phyloP scores from a whole-genome alignment of 2,888 invertebrate genomes.

The Cloeon dipterum region DNA sequence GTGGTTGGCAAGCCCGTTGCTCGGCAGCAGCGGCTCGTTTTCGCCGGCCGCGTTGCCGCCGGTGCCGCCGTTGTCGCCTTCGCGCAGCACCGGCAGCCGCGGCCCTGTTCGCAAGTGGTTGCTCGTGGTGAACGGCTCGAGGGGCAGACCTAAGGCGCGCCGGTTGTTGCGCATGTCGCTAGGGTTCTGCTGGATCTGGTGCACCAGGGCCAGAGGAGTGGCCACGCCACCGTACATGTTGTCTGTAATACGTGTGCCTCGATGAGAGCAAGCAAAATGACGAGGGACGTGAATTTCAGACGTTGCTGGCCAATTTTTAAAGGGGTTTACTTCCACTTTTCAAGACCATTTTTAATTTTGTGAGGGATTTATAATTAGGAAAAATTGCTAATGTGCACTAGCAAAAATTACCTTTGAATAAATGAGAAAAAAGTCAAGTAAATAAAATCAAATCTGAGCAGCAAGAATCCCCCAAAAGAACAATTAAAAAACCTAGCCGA shows the following conservation, averaged over 20 bases:
- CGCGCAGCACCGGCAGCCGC: slow-evolving; percentile 4
- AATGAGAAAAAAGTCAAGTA: too few species aligned
- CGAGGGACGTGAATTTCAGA: neutral
- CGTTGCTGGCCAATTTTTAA: too few species aligned
- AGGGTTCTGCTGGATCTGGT: slow-evolving; percentile 25
- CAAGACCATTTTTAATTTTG: too few species aligned
- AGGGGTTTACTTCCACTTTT: too few species aligned
- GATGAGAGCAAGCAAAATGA: neutral
- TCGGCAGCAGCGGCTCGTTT: slow-evolving; percentile 31
- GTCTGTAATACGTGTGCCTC: slow-evolving; percentile 14
- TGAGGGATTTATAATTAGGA: too few species aligned
- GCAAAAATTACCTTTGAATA: too few species aligned
- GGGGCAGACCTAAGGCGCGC: slow-evolving; percentile 6
- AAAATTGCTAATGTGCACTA: too few species aligned
- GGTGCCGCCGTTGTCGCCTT: slow-evolving; percentile 14
- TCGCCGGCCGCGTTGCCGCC: slow-evolving; percentile 22
- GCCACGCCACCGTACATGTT: slow-evolving; percentile 41
- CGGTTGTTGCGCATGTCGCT: slow-evolving; percentile 12
- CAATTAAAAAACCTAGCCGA: too few species aligned
- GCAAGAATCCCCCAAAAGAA: too few species aligned
- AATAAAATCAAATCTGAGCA: too few species aligned
- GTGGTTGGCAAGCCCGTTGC: neutral
- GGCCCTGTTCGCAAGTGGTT: slow-evolving; percentile 2
- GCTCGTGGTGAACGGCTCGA: neutral
- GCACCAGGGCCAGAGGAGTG: slow-evolving; percentile 41